Base-by-base conservation (phyloP, 1,140 invertebrate genomes). In the Papilio dardanus region DNA sequence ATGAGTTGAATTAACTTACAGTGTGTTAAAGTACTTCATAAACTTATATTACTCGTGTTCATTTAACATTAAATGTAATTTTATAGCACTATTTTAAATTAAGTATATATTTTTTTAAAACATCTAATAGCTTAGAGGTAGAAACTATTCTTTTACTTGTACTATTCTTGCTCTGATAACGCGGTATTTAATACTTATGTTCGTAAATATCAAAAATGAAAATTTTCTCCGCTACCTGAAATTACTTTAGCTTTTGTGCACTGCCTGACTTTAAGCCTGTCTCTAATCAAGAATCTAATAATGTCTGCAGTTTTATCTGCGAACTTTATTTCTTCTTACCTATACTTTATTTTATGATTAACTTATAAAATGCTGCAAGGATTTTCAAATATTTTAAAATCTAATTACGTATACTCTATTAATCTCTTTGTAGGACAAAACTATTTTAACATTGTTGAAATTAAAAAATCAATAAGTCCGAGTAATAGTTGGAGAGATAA, bases 251-350 rank as follows among this genome's bases (percentile, higher is more conserved):
- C 24, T 24, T 14, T 62, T 21, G 10, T 28, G 54, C 54, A 62
- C 24, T 62, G 54, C 54, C 21, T 10, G 24, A 14, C 54, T 62
- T 62, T 62, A 62, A 62, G 28, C 21, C 24, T 28, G 54, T 62
- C 24, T 62, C 24, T 62, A 62, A 62, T 62, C 54, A 62, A 62
- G 24, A 62, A 28, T 62, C 21, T 58, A 28, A 58, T 58, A 58
- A 28, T 21, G 24, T 54, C 50, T 54, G 50, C 50, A 54, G 21
- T 54, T 54, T 24, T 28, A 58, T 58, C 24, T 28, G 54, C 24
- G 3, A 30, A 12, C 21, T 30, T 28, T 6, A 21, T 58, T 58
- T 58, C 3, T 28, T 28, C 21, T 58, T 58, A n/a, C n/a, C n/a
- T n/a, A 58, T 1, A 14, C 10, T 58, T 28, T 58, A 58, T 58